phyloP scores from a whole-genome alignment of 2,113 vertebrate genomes.

The Cheirogaleus medius region DNA sequence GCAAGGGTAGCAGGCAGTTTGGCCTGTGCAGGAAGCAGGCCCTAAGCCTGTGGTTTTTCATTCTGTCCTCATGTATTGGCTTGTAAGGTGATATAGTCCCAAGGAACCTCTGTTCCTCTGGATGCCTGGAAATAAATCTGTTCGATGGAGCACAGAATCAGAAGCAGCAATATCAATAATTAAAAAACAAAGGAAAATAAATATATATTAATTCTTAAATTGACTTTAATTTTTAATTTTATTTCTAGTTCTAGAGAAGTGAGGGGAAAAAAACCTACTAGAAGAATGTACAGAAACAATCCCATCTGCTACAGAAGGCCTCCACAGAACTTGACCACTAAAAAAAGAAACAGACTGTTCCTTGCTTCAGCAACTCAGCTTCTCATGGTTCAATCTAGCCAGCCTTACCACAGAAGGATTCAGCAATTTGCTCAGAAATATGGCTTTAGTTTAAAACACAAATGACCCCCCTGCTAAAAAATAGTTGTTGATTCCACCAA shows the following conservation, averaged over 20 bases:
- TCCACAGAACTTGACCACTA: slow-evolving; percentile 44
- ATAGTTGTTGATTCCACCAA: neutral
- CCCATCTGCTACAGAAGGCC: slow-evolving; percentile 53
- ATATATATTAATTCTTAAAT: slow-evolving; percentile 29
- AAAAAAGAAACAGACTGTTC: slow-evolving; percentile 38
- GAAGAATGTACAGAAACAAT: slow-evolving; percentile 48
- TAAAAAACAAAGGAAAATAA: neutral
- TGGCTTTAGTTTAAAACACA: slow-evolving; percentile 48
- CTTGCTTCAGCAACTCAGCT: slow-evolving; percentile 30
- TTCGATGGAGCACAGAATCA: neutral
- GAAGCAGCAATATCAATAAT: neutral
- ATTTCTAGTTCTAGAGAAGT: slow-evolving; percentile 40
- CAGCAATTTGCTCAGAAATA: slow-evolving; percentile 34
- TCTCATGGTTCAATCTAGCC: neutral
- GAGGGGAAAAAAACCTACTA: neutral
- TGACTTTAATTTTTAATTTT: slow-evolving; percentile 29
- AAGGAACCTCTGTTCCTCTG: slow-evolving; percentile 22
- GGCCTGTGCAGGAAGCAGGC: slow-evolving; percentile 44
- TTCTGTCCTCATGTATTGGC: slow-evolving; percentile 25
- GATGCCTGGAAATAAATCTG: slow-evolving; percentile 48
- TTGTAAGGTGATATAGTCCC: slow-evolving; percentile 24
- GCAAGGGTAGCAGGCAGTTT: slow-evolving; percentile 13
- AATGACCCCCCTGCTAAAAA: neutral
- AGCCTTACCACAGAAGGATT: neutral
- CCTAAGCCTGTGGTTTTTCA: slow-evolving; percentile 41